These are phyloP conservation scores for Pseudococcus longispinus DNA, from an alignment of 2,888 invertebrate species.

Conservation along the genomic window DNA sequence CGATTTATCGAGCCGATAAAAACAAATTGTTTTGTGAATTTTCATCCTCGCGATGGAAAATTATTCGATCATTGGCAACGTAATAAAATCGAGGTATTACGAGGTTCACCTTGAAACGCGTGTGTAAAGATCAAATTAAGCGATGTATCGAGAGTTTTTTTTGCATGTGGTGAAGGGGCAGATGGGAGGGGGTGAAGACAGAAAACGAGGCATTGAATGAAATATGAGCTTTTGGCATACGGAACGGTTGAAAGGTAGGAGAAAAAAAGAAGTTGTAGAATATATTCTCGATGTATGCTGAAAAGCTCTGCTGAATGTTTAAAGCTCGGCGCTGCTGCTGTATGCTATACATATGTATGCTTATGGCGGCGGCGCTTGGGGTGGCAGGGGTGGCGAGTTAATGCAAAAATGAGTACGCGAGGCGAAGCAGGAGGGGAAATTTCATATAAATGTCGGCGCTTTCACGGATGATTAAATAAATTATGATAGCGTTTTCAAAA, in stretches of 20 bases:
- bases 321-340: background rate
- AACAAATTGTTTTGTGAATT: background rate
- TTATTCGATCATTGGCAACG: background rate
- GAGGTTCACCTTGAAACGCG: background rate
- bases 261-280: background rate
- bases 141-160: background rate
- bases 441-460: slow-evolving; percentile 16
- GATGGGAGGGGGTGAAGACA: background rate
- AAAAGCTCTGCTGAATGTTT: slow-evolving; percentile 7
- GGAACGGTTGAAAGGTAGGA: background rate
- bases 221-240: background rate
- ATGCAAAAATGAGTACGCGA: background rate
- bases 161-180: background rate
- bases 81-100: background rate
- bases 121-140: background rate
- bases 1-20: background rate
- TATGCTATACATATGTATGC: background rate
- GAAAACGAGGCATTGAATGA: background rate
- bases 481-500: slow-evolving; percentile 18
- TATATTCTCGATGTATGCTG: background rate
- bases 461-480: slow-evolving; percentile 33
- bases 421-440: background rate
- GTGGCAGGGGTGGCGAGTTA: background rate
- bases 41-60: background rate
- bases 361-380: background rate